These are phyloP conservation scores for Urosaurus nigricauda DNA, from an alignment of 2,797 vertebrate species.

Conservation along the genomic window DNA sequence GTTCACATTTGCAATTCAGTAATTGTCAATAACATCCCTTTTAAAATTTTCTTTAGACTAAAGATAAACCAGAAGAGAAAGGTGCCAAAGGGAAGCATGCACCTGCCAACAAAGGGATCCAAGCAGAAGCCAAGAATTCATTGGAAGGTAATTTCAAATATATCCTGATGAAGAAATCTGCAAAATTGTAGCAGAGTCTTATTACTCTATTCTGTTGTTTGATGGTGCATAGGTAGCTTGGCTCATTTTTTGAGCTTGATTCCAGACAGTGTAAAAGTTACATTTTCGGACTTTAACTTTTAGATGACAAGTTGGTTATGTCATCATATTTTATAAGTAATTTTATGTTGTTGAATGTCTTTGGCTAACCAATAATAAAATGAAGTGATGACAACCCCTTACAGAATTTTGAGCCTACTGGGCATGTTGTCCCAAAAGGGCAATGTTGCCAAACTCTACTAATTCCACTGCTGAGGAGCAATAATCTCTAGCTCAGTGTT, in stretches of 20 bases:
- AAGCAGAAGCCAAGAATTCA: conserved; percentile 72
- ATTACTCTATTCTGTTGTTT: neutral
- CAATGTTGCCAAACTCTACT: too few species aligned
- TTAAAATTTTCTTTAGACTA: conserved; percentile 77
- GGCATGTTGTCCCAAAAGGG: too few species aligned
- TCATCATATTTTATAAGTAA: too few species aligned
- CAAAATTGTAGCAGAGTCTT: conserved; percentile 7
- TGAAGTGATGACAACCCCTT: too few species aligned
- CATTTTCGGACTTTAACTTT: too few species aligned
- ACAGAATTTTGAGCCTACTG: too few species aligned
- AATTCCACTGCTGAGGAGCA: too few species aligned
- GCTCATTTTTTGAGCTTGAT: neutral
- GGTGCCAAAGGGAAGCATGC: conserved; percentile 75
- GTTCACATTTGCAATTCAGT: neutral
- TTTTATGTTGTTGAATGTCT: too few species aligned
- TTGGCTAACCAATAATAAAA: too few species aligned
- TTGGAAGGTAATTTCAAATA: conserved; percentile 76
- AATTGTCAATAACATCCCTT: conserved; percentile 17
- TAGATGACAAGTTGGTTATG: too few species aligned
- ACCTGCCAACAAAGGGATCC: conserved; percentile 74
- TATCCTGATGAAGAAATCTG: neutral
- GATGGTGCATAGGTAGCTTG: conserved; percentile 10
- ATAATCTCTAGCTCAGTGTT: too few species aligned
- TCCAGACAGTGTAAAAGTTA: too few species aligned
- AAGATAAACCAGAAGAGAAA: conserved; percentile 80